Evolutionary conservation across 2,797 vertebrate species (phyloP).

Genomic region (Eulemur mongoz): DNA sequence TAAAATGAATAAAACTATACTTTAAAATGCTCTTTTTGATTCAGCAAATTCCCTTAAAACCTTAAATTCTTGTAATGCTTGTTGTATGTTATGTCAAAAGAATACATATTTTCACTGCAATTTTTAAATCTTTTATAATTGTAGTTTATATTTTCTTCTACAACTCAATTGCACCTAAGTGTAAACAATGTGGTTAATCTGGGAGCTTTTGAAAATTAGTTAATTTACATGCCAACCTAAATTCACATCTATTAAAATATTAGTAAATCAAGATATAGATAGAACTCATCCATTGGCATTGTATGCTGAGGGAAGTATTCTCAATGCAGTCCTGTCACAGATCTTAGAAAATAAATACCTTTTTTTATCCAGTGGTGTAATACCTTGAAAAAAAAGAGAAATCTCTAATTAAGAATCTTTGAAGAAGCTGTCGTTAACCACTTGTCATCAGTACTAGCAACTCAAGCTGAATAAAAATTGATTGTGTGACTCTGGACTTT

Average conservation of each 20-base stretch:
- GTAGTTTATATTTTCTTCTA: background rate
- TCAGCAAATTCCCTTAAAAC: background rate
- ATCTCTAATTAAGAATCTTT: constrained; percentile 55
- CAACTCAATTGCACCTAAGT: background rate
- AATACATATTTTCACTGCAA: background rate
- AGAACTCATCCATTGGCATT: background rate
- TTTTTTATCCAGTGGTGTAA: background rate
- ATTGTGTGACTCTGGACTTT: constrained; percentile 60
- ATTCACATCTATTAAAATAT: constrained; percentile 41
- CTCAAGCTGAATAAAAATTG: constrained; percentile 64
- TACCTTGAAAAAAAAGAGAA: background rate
- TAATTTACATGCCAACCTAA: constrained; percentile 17
- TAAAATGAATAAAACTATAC: background rate
- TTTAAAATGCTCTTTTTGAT: background rate
- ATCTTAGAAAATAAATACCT: constrained; percentile 40
- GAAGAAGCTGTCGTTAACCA: constrained; percentile 56
- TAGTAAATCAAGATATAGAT: background rate
- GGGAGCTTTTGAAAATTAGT: background rate
- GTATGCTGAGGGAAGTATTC: background rate
- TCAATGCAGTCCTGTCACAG: background rate
- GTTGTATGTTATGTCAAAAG: background rate
- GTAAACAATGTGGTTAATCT: background rate
- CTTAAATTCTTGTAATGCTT: background rate
- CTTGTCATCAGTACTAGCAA: constrained; percentile 66
- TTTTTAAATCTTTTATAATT: constrained; percentile 17